Conservation (phyloP, 2,113 vertebrate species). For the Nanorana parkeri region DNA sequence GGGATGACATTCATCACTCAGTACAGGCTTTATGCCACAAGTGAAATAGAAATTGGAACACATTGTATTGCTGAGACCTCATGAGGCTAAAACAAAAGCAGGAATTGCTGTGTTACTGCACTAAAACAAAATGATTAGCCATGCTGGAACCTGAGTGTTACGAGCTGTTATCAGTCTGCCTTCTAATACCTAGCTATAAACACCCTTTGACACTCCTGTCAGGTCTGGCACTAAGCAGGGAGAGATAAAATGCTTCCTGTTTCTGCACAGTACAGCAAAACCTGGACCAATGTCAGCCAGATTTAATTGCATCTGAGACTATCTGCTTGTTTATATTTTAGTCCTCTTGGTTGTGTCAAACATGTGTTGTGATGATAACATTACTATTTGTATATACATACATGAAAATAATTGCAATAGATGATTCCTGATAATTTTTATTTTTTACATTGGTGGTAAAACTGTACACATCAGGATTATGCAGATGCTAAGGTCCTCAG, state of each 20-base stretch:
- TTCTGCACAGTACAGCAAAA: not conserved
- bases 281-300: not conserved
- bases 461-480: no score
- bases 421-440: not conserved
- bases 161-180: not conserved
- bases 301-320: constrained; percentile 8
- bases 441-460: no score
- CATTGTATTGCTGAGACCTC: constrained; percentile 52
- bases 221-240: not conserved
- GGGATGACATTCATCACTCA: constrained; percentile 55
- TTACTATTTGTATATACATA: not conserved
- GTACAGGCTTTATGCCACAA: constrained; percentile 60
- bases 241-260: not conserved
- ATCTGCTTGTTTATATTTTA: not conserved
- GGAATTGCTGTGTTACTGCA: not conserved
- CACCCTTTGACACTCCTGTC: not conserved
- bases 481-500: no score
- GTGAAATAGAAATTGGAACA: constrained; percentile 56
- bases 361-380: not conserved
- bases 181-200: not conserved
- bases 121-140: not conserved
- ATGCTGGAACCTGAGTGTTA: not conserved
- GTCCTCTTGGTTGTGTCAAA: not conserved
- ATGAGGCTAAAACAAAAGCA: constrained; percentile 28
- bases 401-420: not conserved